Conservation (phyloP, 2,888 invertebrate genomes). For the Uloborus plumipes region DNA sequence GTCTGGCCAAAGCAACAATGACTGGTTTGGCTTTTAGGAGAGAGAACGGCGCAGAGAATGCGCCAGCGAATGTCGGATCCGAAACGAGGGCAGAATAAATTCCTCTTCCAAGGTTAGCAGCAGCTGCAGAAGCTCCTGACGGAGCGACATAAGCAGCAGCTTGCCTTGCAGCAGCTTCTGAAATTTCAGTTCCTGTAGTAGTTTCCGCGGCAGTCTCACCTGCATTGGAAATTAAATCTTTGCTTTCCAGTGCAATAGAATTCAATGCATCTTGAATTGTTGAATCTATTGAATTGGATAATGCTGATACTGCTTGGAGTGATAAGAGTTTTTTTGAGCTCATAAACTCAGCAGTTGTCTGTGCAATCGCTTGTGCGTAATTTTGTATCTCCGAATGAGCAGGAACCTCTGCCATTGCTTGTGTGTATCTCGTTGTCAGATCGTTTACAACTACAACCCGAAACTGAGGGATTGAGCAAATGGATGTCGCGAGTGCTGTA, state of each 20-base stretch:
- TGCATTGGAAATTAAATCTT: not conserved
- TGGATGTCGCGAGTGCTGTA: conserved; percentile 3
- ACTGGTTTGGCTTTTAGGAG: not conserved
- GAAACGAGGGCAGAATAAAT: not conserved
- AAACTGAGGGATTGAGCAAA: not conserved
- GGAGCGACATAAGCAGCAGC: not conserved
- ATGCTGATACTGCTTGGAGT: conserved; percentile 1
- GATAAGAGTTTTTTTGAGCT: not conserved
- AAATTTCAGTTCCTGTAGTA: not conserved
- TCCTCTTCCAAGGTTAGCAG: not conserved
- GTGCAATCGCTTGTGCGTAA: conserved; percentile 7
- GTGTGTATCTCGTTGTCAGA: not conserved
- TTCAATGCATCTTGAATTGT: not conserved
- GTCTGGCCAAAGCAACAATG: not conserved
- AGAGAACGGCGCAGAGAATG: not conserved
- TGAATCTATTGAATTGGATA: not conserved
- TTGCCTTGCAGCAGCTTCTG: not conserved
- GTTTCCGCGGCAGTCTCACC: not conserved
- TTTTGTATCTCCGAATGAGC: not conserved
- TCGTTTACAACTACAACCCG: not conserved
- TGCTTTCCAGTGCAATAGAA: not conserved
- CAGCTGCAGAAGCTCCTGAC: not conserved
- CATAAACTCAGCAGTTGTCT: not conserved
- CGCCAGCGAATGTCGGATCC: not conserved
- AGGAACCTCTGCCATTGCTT: not conserved